Evolutionary conservation across 2,888 invertebrate species (phyloP), one percentile per base, ranked within the genome.

Genomic region (Galeopsomyia nigrocyanea): DNA sequence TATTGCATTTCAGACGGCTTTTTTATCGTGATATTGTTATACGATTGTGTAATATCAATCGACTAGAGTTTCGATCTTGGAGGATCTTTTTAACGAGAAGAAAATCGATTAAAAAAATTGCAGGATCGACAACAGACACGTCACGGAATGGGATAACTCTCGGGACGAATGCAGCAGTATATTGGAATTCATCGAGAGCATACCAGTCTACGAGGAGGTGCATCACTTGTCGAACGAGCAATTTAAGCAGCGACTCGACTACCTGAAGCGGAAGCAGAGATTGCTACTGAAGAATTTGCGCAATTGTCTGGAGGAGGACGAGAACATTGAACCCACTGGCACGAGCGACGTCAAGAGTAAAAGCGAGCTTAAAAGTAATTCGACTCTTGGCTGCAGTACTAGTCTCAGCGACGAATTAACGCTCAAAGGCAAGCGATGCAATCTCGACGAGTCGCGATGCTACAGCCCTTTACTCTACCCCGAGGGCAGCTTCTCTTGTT

Each of bases 171-270:
- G 90, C 60, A 87, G 87, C 72, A 91, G 91, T 63, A 88, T 93
- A 76, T 88, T 93, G 72, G 91, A 93, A 73, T 94, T 94, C 84
- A 91, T 92, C 78, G 90, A 91, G 65, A 94, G 93, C 80, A 94
- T 94, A 82, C 94, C 94, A 69, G 94, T 94, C 82, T 94, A 94
- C 77, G 90, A 90, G 72, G 94, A 94, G 62, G 89, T 95, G 2
- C 90, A 93, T 82, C 94, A 94, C 86, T 87, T 94, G 77, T 91
- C 93, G 0, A 91, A 91, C 74, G 91, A 90, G 71, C 94, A 95
- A 80, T 94, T 94, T 84, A 92, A 93, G 82, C 90, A 90, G 16
- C 92, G 92, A 49, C 83, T 95, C 64, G 91, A 92, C 83, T 89
- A 88, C 71, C 84, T 93, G 61, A 90, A 91, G 77, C 89, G 92